Percentiles rank a stretch among this genome's conserved stretches.
phyloP scores from a whole-genome alignment of 2,888 invertebrate genomes.

The Anarsia innoxiella region DNA sequence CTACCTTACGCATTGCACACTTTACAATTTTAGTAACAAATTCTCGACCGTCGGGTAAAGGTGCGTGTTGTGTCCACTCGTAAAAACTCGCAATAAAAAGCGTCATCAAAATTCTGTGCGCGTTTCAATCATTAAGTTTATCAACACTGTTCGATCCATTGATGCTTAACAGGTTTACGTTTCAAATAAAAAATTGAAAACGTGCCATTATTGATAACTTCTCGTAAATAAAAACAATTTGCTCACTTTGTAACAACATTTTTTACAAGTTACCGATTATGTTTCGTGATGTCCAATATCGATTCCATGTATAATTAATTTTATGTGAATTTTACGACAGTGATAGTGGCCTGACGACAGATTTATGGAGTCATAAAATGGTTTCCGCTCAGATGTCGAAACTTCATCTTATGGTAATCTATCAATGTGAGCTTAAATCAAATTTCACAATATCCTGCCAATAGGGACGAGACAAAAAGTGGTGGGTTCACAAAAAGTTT shows the following conservation, averaged over 20 bases:
- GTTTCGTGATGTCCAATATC: constrained; percentile 27
- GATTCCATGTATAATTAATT: constrained; percentile 26
- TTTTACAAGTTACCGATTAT: constrained; percentile 28
- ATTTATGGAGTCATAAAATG: neutral
- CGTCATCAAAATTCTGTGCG: constrained; percentile 44
- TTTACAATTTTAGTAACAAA: constrained; percentile 43
- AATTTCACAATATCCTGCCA: constrained; percentile 18
- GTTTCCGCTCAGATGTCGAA: neutral
- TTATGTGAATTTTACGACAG: constrained; percentile 15
- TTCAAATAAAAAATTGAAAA: no score
- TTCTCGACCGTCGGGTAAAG: constrained; percentile 39
- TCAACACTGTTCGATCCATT: constrained; percentile 34
- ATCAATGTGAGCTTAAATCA: constrained; percentile 13
- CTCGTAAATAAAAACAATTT: no score
- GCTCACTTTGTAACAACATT: no score
- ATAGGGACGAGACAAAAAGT: constrained; percentile 16
- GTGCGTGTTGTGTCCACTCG: constrained; percentile 20
- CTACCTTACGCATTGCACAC: constrained; percentile 37
- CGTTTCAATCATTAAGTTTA: constrained; percentile 30
- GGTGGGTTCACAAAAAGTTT: constrained; percentile 38
- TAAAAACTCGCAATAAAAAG: constrained; percentile 17
- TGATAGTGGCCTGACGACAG: constrained; percentile 11
- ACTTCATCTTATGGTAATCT: constrained; percentile 10
- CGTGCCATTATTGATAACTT: no score
- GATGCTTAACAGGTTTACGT: constrained; percentile 24